phyloP scores from a whole-genome alignment of 2,113 vertebrate species.

The Hyperopisus bebe region DNA sequence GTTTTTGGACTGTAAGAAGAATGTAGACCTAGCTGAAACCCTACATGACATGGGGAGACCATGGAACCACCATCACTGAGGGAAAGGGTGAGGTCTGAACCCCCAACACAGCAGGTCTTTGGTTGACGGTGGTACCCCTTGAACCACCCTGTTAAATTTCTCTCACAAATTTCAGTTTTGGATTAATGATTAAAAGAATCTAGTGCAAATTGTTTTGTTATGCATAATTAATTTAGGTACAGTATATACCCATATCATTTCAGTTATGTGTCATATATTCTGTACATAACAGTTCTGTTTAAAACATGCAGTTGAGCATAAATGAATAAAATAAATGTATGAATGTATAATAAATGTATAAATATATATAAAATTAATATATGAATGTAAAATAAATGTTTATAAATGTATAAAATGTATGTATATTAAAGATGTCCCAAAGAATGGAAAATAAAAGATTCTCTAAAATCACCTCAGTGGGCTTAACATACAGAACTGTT shows the following conservation, averaged over 20 bases:
- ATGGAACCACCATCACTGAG: background rate
- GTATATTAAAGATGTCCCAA: background rate
- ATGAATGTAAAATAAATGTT: too few species aligned
- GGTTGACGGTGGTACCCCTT: background rate
- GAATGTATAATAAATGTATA: too few species aligned
- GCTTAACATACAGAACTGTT: background rate
- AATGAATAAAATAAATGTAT: too few species aligned
- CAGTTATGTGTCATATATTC: background rate
- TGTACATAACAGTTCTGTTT: background rate
- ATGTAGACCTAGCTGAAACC: background rate
- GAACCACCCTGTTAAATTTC: background rate
- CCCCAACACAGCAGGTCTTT: background rate
- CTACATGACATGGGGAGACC: background rate
- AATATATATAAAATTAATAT: too few species aligned
- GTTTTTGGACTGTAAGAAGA: background rate
- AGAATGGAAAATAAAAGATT: background rate
- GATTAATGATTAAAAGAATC: background rate
- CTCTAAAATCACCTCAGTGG: background rate
- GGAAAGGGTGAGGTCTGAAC: background rate
- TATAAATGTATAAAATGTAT: background rate
- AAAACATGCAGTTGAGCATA: background rate
- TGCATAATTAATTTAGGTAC: background rate
- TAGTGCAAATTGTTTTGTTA: background rate
- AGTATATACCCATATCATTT: background rate
- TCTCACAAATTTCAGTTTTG: too few species aligned